These are phyloP conservation scores for Aldrovandia affinis DNA, from an alignment of 2,797 vertebrate species.

Conservation along the genomic window DNA sequence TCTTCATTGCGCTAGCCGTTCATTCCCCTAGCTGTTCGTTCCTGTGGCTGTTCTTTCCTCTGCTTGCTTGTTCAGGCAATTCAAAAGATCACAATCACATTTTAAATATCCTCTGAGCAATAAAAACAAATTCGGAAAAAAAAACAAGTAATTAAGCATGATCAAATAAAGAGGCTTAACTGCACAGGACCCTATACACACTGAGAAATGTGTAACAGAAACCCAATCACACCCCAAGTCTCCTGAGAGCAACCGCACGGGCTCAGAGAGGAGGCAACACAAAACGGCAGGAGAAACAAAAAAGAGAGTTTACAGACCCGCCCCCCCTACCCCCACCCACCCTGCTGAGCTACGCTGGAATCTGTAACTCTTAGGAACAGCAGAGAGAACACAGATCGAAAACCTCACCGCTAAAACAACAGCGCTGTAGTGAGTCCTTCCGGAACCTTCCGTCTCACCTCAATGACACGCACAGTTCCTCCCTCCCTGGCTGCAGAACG, in stretches of 20 bases:
- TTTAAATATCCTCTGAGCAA: neutral
- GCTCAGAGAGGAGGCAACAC: neutral
- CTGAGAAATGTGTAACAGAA: neutral
- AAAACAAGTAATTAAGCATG: too few species aligned
- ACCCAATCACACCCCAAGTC: neutral
- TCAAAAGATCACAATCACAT: neutral
- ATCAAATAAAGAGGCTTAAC: neutral
- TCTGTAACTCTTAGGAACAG: neutral
- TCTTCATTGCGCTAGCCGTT: too few species aligned
- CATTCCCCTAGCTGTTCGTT: too few species aligned
- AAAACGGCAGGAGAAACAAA: neutral
- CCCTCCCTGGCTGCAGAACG: neutral
- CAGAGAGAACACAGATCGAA: neutral
- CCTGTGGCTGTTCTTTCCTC: too few species aligned
- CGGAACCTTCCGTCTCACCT: slow-evolving; percentile 4
- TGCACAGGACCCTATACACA: neutral
- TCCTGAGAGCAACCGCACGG: neutral
- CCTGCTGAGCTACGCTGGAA: neutral
- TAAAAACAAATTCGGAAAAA: neutral
- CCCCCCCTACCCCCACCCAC: neutral
- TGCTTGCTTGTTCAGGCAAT: too few species aligned
- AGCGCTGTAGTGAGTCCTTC: neutral
- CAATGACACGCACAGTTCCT: neutral
- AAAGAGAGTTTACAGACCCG: too few species aligned
- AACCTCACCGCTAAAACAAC: neutral